Percentiles rank a stretch among this genome's conserved stretches.
phyloP scores from a whole-genome alignment of 2,113 vertebrate species.

The Tachycineta bicolor region DNA sequence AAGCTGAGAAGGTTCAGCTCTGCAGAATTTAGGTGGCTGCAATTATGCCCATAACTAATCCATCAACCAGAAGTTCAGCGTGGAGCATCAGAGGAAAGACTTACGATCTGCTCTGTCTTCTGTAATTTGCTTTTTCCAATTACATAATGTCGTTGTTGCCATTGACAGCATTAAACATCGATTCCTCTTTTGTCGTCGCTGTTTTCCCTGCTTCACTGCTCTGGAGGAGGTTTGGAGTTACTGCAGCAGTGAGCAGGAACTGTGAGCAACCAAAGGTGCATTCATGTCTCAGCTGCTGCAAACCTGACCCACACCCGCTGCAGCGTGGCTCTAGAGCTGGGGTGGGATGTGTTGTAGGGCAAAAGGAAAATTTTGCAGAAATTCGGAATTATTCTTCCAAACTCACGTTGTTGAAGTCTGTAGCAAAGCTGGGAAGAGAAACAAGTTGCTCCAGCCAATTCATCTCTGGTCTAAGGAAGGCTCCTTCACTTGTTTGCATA shows the following conservation, averaged over 20 bases:
- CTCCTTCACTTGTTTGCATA: background rate
- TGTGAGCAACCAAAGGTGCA: background rate
- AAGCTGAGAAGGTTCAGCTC: slow-evolving; percentile 35
- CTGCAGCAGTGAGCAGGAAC: background rate
- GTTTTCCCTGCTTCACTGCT: background rate
- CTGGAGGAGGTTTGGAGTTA: background rate
- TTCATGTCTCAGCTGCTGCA: background rate
- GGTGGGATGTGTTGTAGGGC: background rate
- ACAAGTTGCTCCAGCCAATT: background rate
- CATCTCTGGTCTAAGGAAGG: background rate
- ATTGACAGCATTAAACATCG: background rate
- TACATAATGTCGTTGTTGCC: background rate
- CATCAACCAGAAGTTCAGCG: background rate
- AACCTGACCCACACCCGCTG: background rate
- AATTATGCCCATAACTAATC: slow-evolving; percentile 36
- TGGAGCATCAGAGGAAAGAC: background rate
- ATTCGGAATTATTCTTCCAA: background rate
- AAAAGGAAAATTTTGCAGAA: background rate
- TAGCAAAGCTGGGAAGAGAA: background rate
- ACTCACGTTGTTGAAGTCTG: background rate
- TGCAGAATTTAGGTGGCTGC: slow-evolving; percentile 22
- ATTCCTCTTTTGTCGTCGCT: background rate
- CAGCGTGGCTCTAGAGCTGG: background rate
- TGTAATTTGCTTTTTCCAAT: slow-evolving; percentile 35
- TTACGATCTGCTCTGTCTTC: background rate